These are phyloP conservation scores for Lycaon pictus DNA, from an alignment of 2,113 vertebrate genomes.

Conservation along the genomic window DNA sequence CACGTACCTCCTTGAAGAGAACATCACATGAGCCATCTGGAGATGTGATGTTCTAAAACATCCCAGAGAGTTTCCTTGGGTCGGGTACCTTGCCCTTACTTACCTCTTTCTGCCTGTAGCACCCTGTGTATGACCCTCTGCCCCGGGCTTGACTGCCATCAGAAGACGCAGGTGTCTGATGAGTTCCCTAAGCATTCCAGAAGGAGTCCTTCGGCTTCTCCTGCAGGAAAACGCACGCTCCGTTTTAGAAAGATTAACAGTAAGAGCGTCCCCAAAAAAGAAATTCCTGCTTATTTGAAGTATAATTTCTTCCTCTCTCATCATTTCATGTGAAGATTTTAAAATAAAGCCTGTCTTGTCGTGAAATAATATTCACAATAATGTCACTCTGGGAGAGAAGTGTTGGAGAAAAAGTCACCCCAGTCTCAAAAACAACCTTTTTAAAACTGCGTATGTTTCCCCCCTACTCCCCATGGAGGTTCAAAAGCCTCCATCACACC, in stretches of 20 bases:
- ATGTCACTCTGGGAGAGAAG: not conserved
- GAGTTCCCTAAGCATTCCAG: too few relatives aligned
- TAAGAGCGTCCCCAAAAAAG: too few relatives aligned
- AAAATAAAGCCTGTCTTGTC: not conserved
- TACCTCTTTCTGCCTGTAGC: rapidly evolving
- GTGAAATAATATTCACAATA: not conserved
- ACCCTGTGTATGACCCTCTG: rapidly evolving
- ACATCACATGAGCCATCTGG: rapidly evolving
- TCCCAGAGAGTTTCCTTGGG: not conserved
- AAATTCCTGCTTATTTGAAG: not conserved
- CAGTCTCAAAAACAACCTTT: not conserved
- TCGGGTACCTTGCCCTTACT: not conserved
- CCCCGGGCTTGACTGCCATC: rapidly evolving
- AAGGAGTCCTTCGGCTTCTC: not conserved
- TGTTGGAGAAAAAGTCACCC: too few relatives aligned
- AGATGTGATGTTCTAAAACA: not conserved
- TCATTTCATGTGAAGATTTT: not conserved
- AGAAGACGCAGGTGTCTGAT: too few relatives aligned
- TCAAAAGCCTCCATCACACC: rapidly evolving
- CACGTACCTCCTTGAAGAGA: too few relatives aligned
- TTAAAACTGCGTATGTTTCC: not conserved
- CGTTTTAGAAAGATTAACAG: rapidly evolving
- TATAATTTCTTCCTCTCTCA: not conserved
- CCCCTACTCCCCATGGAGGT: rapidly evolving
- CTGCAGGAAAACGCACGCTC: not conserved